Conservation (phyloP, 2,888 invertebrate species). For the Periphyllus acericola region DNA sequence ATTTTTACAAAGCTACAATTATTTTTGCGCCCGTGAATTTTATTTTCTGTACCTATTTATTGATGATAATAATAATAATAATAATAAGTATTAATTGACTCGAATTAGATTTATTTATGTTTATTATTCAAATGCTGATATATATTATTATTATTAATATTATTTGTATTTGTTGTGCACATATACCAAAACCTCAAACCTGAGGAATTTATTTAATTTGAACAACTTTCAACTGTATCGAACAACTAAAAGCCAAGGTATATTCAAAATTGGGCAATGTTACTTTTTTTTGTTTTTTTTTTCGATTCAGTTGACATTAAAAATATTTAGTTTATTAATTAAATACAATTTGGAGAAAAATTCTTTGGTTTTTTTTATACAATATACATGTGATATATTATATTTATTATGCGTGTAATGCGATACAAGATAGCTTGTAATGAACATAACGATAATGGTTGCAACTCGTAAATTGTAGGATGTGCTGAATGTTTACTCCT, state of each 20-base stretch:
- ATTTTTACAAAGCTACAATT: slow-evolving; percentile 60
- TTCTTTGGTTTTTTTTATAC: not conserved
- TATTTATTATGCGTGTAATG: too few species aligned
- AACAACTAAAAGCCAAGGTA: slow-evolving; percentile 14
- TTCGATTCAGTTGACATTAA: not conserved
- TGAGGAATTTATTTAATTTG: slow-evolving; percentile 11
- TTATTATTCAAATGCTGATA: slow-evolving; percentile 49
- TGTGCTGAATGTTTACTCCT: not conserved
- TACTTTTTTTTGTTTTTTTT: slow-evolving; percentile 10
- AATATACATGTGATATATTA: too few species aligned
- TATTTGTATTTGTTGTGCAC: slow-evolving; percentile 42
- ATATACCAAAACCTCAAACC: not conserved
- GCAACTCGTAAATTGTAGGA: not conserved
- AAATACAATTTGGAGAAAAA: slow-evolving; percentile 17
- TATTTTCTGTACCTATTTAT: slow-evolving; percentile 61
- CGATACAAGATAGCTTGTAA: too few species aligned
- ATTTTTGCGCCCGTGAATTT: slow-evolving; percentile 61
- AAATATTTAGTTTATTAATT: slow-evolving; percentile 14
- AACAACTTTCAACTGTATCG: slow-evolving; percentile 19
- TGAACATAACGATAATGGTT: not conserved
- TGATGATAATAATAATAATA: slow-evolving; percentile 54
- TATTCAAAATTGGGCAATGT: slow-evolving; percentile 25
- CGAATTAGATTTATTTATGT: slow-evolving; percentile 59
- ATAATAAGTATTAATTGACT: slow-evolving; percentile 62
- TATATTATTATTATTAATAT: slow-evolving; percentile 51